A percentile compares a stretch with the other conserved stretches of the same genome.
These are phyloP conservation scores for Cheilosia vernalis DNA, from an alignment of 2,888 invertebrate genomes.

Conservation along the genomic window DNA sequence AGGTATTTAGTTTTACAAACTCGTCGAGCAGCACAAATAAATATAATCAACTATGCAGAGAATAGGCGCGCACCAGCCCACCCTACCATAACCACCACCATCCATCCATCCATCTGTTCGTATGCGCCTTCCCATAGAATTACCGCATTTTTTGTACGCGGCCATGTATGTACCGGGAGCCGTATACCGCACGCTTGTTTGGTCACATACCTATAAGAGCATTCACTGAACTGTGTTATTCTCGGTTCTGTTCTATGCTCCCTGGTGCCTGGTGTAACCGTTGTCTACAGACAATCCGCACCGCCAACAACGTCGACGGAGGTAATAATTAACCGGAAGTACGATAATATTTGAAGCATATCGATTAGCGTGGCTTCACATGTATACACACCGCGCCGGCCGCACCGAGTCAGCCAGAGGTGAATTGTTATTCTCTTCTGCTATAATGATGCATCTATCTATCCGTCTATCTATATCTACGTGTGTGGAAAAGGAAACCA, in stretches of 20 bases:
- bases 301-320: slow-evolving; percentile 62
- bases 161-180: slow-evolving; percentile 61
- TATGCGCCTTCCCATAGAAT: slow-evolving; percentile 49
- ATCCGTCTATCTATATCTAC: slow-evolving; percentile 6
- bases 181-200: slow-evolving; percentile 62
- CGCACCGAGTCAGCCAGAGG: slow-evolving; percentile 50
- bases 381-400: slow-evolving; percentile 3
- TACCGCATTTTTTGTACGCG: slow-evolving; percentile 63
- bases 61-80: background rate
- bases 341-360: slow-evolving; percentile 75
- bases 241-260: slow-evolving; percentile 38
- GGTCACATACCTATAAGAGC: slow-evolving; percentile 65
- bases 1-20: background rate
- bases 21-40: slow-evolving; percentile 2
- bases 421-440: slow-evolving; percentile 43
- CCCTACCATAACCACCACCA: slow-evolving; percentile 1
- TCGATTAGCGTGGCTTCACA: slow-evolving; percentile 74
- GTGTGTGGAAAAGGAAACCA: slow-evolving; percentile 58
- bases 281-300: slow-evolving; percentile 52
- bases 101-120: background rate
- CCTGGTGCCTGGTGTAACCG: slow-evolving; percentile 21
- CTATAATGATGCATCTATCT: slow-evolving; percentile 36
- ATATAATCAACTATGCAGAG: slow-evolving; percentile 13
- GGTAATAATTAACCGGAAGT: slow-evolving; percentile 75
- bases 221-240: slow-evolving; percentile 72